Conservation (phyloP, 1,140 invertebrate species). For the Radopholus similis region DNA sequence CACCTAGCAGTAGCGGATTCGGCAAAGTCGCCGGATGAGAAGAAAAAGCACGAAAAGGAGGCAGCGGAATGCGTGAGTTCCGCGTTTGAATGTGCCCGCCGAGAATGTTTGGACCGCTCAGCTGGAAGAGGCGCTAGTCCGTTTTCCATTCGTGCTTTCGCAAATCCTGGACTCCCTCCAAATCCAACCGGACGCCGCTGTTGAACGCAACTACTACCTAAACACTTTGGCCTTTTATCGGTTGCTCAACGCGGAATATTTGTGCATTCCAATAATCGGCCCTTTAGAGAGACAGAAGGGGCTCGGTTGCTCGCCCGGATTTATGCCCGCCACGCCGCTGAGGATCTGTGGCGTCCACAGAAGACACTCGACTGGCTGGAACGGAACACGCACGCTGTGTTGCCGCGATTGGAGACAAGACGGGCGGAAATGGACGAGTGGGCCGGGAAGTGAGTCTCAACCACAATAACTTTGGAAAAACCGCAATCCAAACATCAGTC, state of each 20-base stretch:
- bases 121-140: conserved; percentile 27
- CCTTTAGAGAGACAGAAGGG: conserved; percentile 40
- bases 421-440: conserved; percentile 35
- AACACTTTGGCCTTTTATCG: conserved; percentile 24
- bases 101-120: not conserved
- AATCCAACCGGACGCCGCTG: conserved; percentile 13
- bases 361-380: conserved; percentile 32
- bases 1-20: conserved; percentile 26
- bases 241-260: conserved; percentile 10
- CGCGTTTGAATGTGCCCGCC: not conserved
- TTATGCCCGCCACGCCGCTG: conserved; percentile 30
- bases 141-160: conserved; percentile 35
- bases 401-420: conserved; percentile 16
- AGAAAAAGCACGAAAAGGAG: conserved; percentile 2
- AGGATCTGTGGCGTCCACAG: conserved; percentile 28
- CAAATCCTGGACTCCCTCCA: conserved; percentile 32
- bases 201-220: conserved; percentile 20
- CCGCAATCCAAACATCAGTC: conserved; percentile 25
- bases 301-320: conserved; percentile 24
- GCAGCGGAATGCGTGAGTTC: conserved; percentile 15
- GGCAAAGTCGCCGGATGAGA: conserved; percentile 15
- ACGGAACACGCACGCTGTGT: conserved; percentile 30
- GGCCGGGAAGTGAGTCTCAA: conserved; percentile 17
- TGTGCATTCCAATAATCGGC: not conserved
- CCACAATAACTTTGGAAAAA: conserved; percentile 15